Evolutionary conservation across 2,888 invertebrate genomes (phyloP), one percentile per base, ranked within the genome.

Genomic region (Tanytarsus gracilentus): DNA sequence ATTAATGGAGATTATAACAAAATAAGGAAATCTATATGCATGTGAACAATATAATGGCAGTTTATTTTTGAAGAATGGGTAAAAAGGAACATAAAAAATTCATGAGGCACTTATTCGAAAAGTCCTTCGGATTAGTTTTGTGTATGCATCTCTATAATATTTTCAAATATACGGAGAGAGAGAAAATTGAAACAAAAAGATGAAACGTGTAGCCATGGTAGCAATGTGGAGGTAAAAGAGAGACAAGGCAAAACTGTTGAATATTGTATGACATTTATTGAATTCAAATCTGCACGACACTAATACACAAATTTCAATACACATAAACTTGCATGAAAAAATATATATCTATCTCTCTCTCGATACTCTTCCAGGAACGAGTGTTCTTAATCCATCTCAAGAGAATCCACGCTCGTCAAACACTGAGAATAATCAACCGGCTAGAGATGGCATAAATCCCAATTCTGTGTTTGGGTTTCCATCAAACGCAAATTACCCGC

Each of bases 331-430:
- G 44, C 44, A 44, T 44, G 23, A 44, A 44, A 44, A n/a, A n/a
- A n/a, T n/a, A n/a, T 44, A 44, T 11, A 33, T 33, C 33, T 11
- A 33, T 33, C 9, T 33, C 33, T 11, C n/a, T 9, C 6, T 2
- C 33, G 33, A 11, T 36, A 14, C 36, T 36, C 36, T 64, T 63
- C 56, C 68, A 74, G 74, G 74, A 71, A 69, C 73, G 62, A 72
- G 71, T 64, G 30, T 48, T 14, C 63, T 72, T 44, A 73, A 72
- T 65, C 71, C 72, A 62, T 72, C 71, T 61, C 70, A 72, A 21
- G 73, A 74, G 62, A 70, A 72, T 64, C 68, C 66, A 61, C 66
- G 69, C 58, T 66, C 71, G 62, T 67, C 68, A 60, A 71, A 71
- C 62, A 67, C 66, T 62, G 40, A 56, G 26, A 11, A 27, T 27